Evolutionary conservation across 1,140 invertebrate genomes (phyloP).

Genomic region (Tetraneura akinire): DNA sequence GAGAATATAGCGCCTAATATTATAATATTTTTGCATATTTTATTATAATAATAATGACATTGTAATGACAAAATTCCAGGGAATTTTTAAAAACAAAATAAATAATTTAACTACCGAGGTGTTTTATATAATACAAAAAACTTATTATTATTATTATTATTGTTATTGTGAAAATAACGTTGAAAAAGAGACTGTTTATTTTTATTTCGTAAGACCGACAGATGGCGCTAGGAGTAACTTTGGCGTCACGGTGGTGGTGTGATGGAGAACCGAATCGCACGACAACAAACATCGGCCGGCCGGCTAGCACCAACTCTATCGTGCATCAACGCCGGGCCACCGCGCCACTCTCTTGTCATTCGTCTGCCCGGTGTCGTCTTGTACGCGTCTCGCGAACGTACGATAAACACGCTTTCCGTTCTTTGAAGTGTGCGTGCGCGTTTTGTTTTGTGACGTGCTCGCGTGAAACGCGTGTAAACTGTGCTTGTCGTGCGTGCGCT

Average conservation of each 20-base stretch:
- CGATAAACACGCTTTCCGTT: background rate
- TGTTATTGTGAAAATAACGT: too few species aligned
- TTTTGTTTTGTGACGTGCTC: background rate
- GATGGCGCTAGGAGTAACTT: background rate
- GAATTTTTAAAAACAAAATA: too few species aligned
- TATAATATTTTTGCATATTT: too few species aligned
- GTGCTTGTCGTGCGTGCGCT: background rate
- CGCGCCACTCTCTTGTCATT: slow-evolving; percentile 13
- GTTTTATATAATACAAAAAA: too few species aligned
- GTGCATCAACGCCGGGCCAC: background rate
- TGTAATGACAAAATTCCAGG: too few species aligned
- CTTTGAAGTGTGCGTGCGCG: background rate
- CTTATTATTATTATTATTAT: too few species aligned
- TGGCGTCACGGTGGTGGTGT: background rate
- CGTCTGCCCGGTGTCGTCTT: slow-evolving; percentile 19
- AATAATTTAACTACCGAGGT: too few species aligned
- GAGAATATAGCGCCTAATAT: too few species aligned
- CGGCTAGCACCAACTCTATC: background rate
- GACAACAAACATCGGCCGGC: background rate
- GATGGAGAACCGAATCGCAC: background rate
- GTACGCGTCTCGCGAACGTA: background rate
- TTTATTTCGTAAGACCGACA: too few species aligned
- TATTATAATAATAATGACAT: too few species aligned
- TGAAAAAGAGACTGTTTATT: too few species aligned
- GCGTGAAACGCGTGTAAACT: background rate